phyloP scores from a whole-genome alignment of 1,140 invertebrate genomes.

The Pseudachorutes palmiensis region DNA sequence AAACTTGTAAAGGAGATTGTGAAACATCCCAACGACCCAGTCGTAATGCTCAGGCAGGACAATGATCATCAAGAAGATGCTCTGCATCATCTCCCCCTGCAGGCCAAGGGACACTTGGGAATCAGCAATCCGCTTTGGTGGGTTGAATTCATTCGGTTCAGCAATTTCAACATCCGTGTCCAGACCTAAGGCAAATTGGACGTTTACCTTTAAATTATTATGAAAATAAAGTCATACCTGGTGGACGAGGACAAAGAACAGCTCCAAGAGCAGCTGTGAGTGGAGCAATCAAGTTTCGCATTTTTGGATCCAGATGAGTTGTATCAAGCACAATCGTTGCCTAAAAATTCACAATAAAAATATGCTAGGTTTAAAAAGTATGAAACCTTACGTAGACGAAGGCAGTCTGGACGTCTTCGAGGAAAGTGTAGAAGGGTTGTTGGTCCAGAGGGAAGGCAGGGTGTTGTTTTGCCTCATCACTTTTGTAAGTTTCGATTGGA shows the following conservation, averaged over 20 bases:
- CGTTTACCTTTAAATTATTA: too few species aligned
- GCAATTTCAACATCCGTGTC: conserved; percentile 34
- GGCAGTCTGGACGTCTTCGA: conserved; percentile 71
- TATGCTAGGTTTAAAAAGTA: too few species aligned
- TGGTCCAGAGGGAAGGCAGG: conserved; percentile 30
- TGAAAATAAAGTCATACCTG: conserved; percentile 1
- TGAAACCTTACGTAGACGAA: conserved; percentile 79
- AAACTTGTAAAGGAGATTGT: conserved; percentile 62
- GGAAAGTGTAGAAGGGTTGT: conserved; percentile 53
- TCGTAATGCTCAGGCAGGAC: conserved; percentile 57
- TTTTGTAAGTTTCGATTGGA: conserved; percentile 51
- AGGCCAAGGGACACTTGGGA: conserved; percentile 35
- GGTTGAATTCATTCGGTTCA: conserved; percentile 34
- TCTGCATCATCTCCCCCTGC: conserved; percentile 37
- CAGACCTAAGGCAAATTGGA: too few species aligned
- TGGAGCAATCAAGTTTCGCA: conserved; percentile 51
- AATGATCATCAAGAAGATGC: conserved; percentile 30
- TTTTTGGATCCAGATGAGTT: conserved; percentile 49
- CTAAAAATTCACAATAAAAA: conserved; percentile 46
- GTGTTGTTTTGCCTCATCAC: conserved; percentile 38
- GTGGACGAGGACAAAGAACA: conserved; percentile 49
- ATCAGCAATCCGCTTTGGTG: conserved; percentile 29
- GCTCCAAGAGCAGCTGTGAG: conserved; percentile 61
- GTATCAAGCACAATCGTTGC: conserved; percentile 64
- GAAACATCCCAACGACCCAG: conserved; percentile 64